Conservation (phyloP, 2,888 invertebrate genomes). For the Panorpa germanica region DNA sequence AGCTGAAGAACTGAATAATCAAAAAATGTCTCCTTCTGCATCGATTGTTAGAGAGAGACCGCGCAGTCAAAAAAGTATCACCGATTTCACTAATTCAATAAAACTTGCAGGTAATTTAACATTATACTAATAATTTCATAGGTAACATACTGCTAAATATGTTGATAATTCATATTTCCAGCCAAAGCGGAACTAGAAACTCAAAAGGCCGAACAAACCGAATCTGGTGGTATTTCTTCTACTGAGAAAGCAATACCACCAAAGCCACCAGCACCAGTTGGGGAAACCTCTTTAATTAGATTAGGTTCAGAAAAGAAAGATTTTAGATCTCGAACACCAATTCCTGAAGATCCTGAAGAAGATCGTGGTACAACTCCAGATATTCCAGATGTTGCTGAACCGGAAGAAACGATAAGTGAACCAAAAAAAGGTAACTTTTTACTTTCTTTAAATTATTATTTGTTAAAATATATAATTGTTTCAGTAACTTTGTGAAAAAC, state of each 20-base stretch:
- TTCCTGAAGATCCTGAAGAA: conserved; percentile 34
- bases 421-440: conserved; percentile 11
- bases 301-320: conserved; percentile 15
- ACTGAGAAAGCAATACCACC: conserved; percentile 7
- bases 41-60: neutral
- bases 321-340: conserved; percentile 35
- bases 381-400: neutral
- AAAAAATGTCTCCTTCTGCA: no score
- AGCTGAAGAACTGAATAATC: conserved; percentile 8
- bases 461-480: conserved; percentile 23
- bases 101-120: conserved; percentile 7
- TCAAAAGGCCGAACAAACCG: neutral
- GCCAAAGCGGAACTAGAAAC: conserved; percentile 12
- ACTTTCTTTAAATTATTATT: conserved; percentile 11
- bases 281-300: neutral
- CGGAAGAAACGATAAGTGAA: neutral
- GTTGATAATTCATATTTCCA: no score
- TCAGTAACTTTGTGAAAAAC: conserved; percentile 24
- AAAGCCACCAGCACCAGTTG: conserved; percentile 10
- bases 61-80: conserved; percentile 8
- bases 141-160: neutral
- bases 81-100: conserved; percentile 6
- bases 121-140: neutral
- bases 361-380: conserved; percentile 19
- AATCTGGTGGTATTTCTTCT: conserved; percentile 3